Base-by-base conservation (phyloP, 2,113 vertebrate species). In the Bos javanicus region DNA sequence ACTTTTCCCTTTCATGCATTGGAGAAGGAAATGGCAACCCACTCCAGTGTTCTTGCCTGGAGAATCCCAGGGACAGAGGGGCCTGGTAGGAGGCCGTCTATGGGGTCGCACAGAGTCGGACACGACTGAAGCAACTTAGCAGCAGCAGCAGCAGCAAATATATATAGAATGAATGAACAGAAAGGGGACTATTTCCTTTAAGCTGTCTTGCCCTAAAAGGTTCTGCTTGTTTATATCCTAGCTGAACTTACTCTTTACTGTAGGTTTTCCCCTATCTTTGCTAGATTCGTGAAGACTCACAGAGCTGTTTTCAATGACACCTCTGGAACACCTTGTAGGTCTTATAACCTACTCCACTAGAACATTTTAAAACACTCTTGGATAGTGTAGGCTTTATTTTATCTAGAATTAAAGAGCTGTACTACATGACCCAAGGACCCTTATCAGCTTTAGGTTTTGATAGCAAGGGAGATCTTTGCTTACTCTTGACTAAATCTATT, bases 201-300 rank as follows among this genome's bases (percentile, higher is more conserved):
- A 90, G 36, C 23, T 96, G 9, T 87, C 12, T 62, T 87, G n/a
- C 57, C 36, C 60, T 64, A 82, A 94, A 87, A 87, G 43, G 33
- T 88, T 97, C 84, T 64, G 26, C 16, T 54, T 62, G 16, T 28
- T 87, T 97, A 71, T 21, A 90, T 46, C 83, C 39, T 92, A 30
- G 64, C 15, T 84, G 28, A 96, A 76, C 12, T n/a, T 62, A 62
- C 83, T 80, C 28, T 78, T 62, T 59, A 94, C 76, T 90, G 28
- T 4, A 80, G 39, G 54, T 92, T 46, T 12, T 85, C 50, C 28
- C n/a, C 46, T 90, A 28, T 43, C 43, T 43, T 76, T 92, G 54
- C 48, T 91, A 92, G 64, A 96, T 96, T 90, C 84, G 12, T 92
- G 39, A 95, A 78, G 67, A 95, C n/a, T 85, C n/a, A 88, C 71